Evolutionary conservation across 2,888 invertebrate genomes (phyloP).

Genomic region (Polia nebulosa): DNA sequence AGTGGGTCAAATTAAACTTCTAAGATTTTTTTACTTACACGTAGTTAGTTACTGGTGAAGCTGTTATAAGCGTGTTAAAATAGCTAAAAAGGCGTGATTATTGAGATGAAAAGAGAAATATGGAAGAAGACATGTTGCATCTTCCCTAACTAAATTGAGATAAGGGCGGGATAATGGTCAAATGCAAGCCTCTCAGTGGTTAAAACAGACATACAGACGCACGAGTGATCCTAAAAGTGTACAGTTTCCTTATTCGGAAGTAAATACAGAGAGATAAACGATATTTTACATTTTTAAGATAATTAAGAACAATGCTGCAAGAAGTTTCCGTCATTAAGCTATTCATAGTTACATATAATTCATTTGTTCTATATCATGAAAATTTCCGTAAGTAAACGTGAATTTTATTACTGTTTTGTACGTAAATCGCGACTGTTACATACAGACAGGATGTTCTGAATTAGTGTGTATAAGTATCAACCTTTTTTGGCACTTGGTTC

Average conservation of each 20-base stretch:
- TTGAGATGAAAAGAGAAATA: not conserved
- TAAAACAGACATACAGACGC: no score
- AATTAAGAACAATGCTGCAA: no score
- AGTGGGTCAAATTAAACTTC: no score
- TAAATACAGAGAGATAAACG: no score
- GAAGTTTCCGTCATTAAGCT: no score
- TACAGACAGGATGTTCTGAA: conserved; percentile 41
- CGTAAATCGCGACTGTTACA: conserved; percentile 17
- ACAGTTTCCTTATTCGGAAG: no score
- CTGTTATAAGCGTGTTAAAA: not conserved
- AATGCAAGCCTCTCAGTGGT: no score
- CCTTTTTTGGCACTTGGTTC: conserved; percentile 36
- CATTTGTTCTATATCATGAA: conserved; percentile 5
- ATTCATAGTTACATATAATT: not conserved
- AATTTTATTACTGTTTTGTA: conserved; percentile 22
- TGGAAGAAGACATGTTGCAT: not conserved
- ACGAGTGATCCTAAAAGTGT: no score
- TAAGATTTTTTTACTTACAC: no score
- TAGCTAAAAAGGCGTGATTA: not conserved
- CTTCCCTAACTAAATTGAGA: not conserved
- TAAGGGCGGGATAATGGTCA: no score
- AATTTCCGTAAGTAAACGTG: conserved; percentile 7
- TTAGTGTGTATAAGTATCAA: conserved; percentile 32
- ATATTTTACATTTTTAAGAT: no score
- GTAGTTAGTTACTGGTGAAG: no score